A percentile compares a stretch with the other conserved stretches of the same genome.
Conservation (phyloP, 2,888 invertebrate genomes). For the Campopleginae sp. region DNA sequence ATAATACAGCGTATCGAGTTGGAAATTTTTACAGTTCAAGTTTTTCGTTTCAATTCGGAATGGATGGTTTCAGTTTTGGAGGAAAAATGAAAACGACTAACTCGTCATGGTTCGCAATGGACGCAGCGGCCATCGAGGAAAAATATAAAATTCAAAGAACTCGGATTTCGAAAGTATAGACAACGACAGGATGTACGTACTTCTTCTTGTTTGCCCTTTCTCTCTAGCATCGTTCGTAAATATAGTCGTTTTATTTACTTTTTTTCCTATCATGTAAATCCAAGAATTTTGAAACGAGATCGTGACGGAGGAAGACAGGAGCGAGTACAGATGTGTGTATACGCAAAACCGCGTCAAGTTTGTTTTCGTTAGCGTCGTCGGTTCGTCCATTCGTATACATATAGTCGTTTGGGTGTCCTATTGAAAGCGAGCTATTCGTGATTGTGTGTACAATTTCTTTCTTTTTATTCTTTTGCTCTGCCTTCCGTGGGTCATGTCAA, state of each 20-base stretch:
- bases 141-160: background rate
- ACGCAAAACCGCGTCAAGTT: conserved; percentile 55
- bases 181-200: conserved; percentile 10
- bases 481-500: background rate
- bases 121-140: background rate
- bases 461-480: background rate
- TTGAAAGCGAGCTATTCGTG: conserved; percentile 51
- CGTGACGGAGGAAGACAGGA: background rate
- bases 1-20: background rate
- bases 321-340: conserved; percentile 13
- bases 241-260: conserved; percentile 20
- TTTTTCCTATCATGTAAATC: conserved; percentile 51
- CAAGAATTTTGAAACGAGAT: conserved; percentile 42
- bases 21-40: background rate
- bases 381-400: conserved; percentile 34
- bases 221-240: background rate
- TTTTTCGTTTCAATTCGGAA: background rate
- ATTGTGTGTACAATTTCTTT: conserved; percentile 6
- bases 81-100: too few species aligned
- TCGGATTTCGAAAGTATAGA: background rate
- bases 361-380: conserved; percentile 59
- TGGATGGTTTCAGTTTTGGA: background rate
- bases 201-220: conserved; percentile 5
- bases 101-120: too few species aligned
- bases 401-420: conserved; percentile 31